Percentiles rank a stretch among this genome's conserved stretches.
These are phyloP conservation scores for Caranx melampygus DNA, from an alignment of 2,113 vertebrate species.

Conservation along the genomic window DNA sequence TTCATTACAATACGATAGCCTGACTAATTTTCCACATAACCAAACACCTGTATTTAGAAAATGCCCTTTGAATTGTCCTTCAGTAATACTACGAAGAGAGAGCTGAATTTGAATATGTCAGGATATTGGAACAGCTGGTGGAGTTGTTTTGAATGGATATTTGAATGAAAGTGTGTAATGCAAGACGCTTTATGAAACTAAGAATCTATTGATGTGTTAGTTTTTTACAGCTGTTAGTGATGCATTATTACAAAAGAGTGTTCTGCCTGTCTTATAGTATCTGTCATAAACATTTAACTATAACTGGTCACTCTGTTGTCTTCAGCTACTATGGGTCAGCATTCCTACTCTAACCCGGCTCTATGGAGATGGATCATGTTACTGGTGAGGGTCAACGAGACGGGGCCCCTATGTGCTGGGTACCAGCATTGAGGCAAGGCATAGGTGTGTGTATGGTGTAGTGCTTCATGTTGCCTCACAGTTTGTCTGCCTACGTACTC, in stretches of 20 bases:
- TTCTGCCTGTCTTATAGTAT: conserved; percentile 24
- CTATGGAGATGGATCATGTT: conserved; percentile 67
- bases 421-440: conserved; percentile 52
- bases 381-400: conserved; percentile 60
- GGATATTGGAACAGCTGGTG: conserved; percentile 19
- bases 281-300: conserved; percentile 21
- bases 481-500: conserved; percentile 24
- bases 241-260: neutral
- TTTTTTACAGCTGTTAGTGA: neutral
- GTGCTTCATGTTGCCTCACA: neutral
- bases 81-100: conserved; percentile 7
- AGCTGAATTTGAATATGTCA: conserved; percentile 32
- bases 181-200: neutral
- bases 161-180: conserved; percentile 37
- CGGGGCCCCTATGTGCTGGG: conserved; percentile 42
- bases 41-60: conserved; percentile 44
- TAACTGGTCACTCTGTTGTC: conserved; percentile 50
- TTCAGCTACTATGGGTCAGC: conserved; percentile 50
- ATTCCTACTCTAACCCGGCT: conserved; percentile 59
- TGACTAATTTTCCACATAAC: conserved; percentile 11
- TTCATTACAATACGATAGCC: conserved; percentile 32
- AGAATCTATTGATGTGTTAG: neutral
- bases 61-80: neutral
- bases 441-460: conserved; percentile 14
- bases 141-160: conserved; percentile 29